Evolutionary conservation across 1,140 invertebrate species (phyloP).

Genomic region (Rhynchophorus ferrugineus): DNA sequence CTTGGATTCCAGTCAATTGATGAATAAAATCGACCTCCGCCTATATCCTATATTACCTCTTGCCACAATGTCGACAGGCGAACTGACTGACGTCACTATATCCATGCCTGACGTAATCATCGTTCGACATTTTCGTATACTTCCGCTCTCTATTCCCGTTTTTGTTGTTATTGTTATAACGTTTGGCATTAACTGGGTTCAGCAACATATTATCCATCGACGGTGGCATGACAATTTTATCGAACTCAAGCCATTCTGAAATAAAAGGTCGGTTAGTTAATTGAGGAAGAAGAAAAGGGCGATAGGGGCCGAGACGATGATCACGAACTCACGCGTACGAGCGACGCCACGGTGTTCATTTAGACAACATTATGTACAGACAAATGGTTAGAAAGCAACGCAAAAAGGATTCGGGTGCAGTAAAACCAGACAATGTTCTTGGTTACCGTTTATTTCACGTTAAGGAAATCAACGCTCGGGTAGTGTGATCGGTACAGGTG

Average conservation of each 20-base stretch:
- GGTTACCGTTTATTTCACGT: not conserved
- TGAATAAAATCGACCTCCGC: conserved; percentile 79
- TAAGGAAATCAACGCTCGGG: too few species aligned
- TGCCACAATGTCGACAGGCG: conserved; percentile 70
- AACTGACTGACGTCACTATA: conserved; percentile 59
- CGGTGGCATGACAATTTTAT: conserved; percentile 34
- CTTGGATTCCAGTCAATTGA: too few species aligned
- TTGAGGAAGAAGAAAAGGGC: not conserved
- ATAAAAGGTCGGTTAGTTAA: conserved; percentile 5
- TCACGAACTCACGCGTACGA: not conserved
- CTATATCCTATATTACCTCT: conserved; percentile 53
- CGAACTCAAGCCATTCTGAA: conserved; percentile 38
- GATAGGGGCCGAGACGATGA: too few species aligned
- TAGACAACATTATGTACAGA: not conserved
- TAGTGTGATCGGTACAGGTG: too few species aligned
- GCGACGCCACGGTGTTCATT: not conserved
- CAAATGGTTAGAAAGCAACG: not conserved
- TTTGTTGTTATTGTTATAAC: conserved; percentile 7
- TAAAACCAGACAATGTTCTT: not conserved
- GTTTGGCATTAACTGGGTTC: conserved; percentile 16
- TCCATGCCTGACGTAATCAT: conserved; percentile 40
- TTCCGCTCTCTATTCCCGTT: conserved; percentile 21
- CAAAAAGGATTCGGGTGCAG: not conserved
- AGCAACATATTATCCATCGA: conserved; percentile 26
- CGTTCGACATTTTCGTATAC: conserved; percentile 30